These are phyloP conservation scores for Gopherus evgoodei DNA, from an alignment of 2,113 vertebrate genomes.

Conservation along the genomic window DNA sequence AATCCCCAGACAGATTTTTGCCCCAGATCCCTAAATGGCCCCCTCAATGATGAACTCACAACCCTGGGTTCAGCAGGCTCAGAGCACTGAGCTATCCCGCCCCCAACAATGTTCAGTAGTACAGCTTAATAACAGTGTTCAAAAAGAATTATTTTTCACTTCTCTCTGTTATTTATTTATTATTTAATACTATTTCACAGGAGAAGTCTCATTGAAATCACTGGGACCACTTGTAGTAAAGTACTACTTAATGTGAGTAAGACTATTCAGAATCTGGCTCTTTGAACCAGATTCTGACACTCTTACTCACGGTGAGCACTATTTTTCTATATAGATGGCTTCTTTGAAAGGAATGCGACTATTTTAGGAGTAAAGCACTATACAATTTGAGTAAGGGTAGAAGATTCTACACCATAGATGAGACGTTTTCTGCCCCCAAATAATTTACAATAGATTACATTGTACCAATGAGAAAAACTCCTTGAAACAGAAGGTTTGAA, in stretches of 20 bases:
- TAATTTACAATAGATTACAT: background rate
- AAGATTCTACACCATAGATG: background rate
- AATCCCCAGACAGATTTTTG: too few species aligned
- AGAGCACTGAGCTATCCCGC: too few species aligned
- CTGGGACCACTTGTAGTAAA: background rate
- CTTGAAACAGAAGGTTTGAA: background rate
- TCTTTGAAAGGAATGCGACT: background rate
- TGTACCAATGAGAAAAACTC: background rate
- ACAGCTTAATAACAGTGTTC: background rate
- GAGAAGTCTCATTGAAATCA: background rate
- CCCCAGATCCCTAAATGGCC: too few species aligned
- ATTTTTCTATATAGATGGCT: background rate
- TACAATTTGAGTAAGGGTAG: background rate
- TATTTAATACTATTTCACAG: background rate
- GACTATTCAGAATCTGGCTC: background rate
- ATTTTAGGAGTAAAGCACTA: background rate
- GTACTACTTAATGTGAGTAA: background rate
- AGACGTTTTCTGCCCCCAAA: background rate
- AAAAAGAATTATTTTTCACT: background rate
- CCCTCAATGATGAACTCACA: too few species aligned
- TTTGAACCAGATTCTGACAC: background rate
- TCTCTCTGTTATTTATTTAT: background rate
- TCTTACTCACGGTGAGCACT: background rate
- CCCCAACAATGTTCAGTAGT: background rate
- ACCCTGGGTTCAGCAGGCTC: too few species aligned